Evolutionary conservation across 2,888 invertebrate species (phyloP).

Genomic region (Rhodophaea formosa): DNA sequence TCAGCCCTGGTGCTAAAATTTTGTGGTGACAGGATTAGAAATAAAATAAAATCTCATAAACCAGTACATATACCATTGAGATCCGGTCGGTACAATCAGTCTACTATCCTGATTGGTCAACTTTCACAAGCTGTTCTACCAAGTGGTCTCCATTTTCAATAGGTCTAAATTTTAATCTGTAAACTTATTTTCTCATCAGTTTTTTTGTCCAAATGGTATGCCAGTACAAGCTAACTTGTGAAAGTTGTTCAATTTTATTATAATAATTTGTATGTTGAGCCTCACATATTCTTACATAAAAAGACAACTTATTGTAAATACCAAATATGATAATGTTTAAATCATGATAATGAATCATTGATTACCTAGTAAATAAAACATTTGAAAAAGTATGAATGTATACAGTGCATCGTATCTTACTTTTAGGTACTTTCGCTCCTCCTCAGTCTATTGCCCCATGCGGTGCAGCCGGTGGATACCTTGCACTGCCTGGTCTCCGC

Average conservation of each 20-base stretch:
- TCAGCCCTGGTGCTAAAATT: no score
- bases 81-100: no score
- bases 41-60: no score
- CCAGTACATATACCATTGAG: no score
- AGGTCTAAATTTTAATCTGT: no score
- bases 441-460: conserved; percentile 67
- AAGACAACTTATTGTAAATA: not conserved
- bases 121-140: no score
- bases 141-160: no score
- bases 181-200: no score
- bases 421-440: conserved; percentile 76
- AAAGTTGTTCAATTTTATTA: not conserved
- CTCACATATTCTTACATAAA: not conserved
- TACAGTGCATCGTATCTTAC: conserved; percentile 49
- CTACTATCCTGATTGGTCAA: no score
- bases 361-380: not conserved
- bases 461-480: conserved; percentile 60
- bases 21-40: no score
- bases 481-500: conserved; percentile 62
- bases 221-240: not conserved
- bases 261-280: not conserved
- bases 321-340: not conserved
- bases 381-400: not conserved
- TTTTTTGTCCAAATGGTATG: no score
- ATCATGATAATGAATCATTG: no score